Evolutionary conservation across 2,797 vertebrate genomes (phyloP), one percentile per base, ranked within the genome.

Genomic region (Leuciscus waleckii): DNA sequence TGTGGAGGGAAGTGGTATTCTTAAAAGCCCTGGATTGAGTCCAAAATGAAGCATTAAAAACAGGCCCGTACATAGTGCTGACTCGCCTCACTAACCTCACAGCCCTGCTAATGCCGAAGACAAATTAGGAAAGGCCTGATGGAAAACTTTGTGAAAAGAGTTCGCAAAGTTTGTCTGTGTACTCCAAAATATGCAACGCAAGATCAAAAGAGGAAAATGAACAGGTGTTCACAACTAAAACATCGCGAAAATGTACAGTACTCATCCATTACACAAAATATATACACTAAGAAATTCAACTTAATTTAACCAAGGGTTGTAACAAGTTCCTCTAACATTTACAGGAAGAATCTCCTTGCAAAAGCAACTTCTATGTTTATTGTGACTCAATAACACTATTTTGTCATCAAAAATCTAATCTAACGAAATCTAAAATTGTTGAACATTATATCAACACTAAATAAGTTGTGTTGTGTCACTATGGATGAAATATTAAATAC

Each of bases 11-110:
- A 89, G 79, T 29, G 56, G 65, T 79, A 46, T 86, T 84, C 79
- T 70, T 88, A 86, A 90, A 88, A 91, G 65, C 84, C 85, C 89
- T 91, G 88, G 87, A 91, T 78, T 49, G 37, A 41, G 65, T 77
- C 89, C 79, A 87, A 79, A 87, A 89, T 75, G 71, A 71, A 67
- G 87, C 46, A 89, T 90, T 87, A 88, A 88, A 78, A 75, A 86
- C 85, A 65, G 35, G 41, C 54, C 61, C 58, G 67, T 71, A 82
- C 88, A 74, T 84, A 85, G 49, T 73, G 81, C 89, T 89, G 85
- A 86, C 82, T 73, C 69, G 51, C 41, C 37, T 43, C 43, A 75
- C 35, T 43, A 37, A 79, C 21, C 63, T 51, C 54, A 32, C 23
- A 56, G 35, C 43, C 73, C 63, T 17, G 35, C 35, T 84, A 56